Evolutionary conservation across 2,113 vertebrate species (phyloP), one percentile per base, ranked within the genome.

Genomic region (Oncorhynchus nerka): DNA sequence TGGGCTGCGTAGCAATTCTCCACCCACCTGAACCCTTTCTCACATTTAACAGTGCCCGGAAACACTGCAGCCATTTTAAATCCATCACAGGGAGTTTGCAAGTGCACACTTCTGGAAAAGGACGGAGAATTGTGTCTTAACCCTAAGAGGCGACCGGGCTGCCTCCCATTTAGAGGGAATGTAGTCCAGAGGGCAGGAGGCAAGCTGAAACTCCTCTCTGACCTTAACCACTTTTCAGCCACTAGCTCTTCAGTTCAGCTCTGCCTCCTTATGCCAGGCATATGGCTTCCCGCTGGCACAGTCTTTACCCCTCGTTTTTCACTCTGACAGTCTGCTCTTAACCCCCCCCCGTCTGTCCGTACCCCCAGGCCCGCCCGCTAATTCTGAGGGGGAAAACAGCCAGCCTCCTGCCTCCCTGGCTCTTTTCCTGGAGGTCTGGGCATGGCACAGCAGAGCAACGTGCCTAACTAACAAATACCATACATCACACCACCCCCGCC

Each of bases 281-380:
- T 91, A 92, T 89, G 93, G 91, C 84, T 84, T 87, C 80, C 81
- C 78, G 82, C 81, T 86, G 83, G 80, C 66, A 82, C 39, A 16
- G 73, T 84, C 83, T 86, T 88, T 88, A 84, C 84, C 80, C 77
- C 82, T 85, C 80, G 88, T 93, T 91, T 88, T 81, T 92, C 90
- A 92, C 82, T 81, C 75, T 91, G 90, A 92, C 91, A 94, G 86
- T 75, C 79, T 87, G 16, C n/a, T 30, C 77, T 76, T 76, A 73
- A 77, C 81, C 80, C 79, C 81, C 85, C 30, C 30, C 30, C 3
- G 28, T 30, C 30, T 71, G 4, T 74, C 74, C 71, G 70, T 48
- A 79, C 73, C 76, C 76, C 57, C 81, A 69, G 74, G 76, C 59
- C 12, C 85, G 62, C 68, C 45, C 51, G 84, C 70, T 79, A 55